A percentile compares a stretch with the other conserved stretches of the same genome.
Conservation (phyloP, 2,888 invertebrate genomes). For the Pantelozetes paolii region DNA sequence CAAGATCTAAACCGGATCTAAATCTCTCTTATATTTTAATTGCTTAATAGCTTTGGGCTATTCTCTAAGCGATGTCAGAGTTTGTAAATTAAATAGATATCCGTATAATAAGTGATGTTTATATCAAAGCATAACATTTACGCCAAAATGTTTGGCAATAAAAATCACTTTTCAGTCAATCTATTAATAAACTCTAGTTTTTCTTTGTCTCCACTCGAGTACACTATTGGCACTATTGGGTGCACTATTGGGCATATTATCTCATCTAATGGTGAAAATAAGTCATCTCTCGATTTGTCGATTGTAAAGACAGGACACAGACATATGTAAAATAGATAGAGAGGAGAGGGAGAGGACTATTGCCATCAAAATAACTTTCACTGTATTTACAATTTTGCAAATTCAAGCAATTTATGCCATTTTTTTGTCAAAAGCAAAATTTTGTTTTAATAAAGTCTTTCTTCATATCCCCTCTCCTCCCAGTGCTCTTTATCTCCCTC, state of each 20-base stretch:
- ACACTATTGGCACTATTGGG: slow-evolving; percentile 31
- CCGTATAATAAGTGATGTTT: not conserved
- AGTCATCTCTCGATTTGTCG: not conserved
- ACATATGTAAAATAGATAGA: not conserved
- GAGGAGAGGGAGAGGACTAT: not conserved
- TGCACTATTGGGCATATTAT: slow-evolving; percentile 30
- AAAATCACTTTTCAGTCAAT: too few species aligned
- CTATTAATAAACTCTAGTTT: not conserved
- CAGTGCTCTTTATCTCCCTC: not conserved
- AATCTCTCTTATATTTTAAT: slow-evolving; percentile 9
- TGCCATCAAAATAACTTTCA: slow-evolving; percentile 11
- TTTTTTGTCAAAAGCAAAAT: slow-evolving; percentile 31
- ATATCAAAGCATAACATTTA: not conserved
- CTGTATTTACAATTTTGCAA: not conserved
- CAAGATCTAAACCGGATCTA: slow-evolving; percentile 22
- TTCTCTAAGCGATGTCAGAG: slow-evolving; percentile 24
- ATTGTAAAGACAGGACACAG: not conserved
- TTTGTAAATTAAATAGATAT: slow-evolving; percentile 29
- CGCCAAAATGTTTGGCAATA: too few species aligned
- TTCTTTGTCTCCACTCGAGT: slow-evolving; percentile 32
- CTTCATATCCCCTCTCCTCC: not conserved
- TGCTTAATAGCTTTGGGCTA: slow-evolving; percentile 29
- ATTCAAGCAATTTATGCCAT: slow-evolving; percentile 19
- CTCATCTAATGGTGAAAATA: slow-evolving; percentile 15
- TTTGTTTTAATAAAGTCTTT: slow-evolving; percentile 7